Evolutionary conservation across 1,140 invertebrate species (phyloP).

Genomic region (Argopecten irradians): DNA sequence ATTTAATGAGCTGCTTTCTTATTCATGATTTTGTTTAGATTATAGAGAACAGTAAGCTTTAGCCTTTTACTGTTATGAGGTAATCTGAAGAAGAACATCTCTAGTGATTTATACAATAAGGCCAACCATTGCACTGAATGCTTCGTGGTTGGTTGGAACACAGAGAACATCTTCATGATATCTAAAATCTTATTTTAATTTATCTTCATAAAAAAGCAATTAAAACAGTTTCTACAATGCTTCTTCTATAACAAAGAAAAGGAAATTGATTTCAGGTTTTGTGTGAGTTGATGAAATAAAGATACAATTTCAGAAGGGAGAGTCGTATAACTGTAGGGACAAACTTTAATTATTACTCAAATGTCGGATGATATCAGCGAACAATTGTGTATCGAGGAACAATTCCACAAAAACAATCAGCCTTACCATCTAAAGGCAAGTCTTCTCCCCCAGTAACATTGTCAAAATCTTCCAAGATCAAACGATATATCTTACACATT

Average conservation of each 20-base stretch:
- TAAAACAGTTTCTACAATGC: too few species aligned
- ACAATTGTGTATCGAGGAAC: too few species aligned
- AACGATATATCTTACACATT: too few species aligned
- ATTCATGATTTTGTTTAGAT: not conserved
- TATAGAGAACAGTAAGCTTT: not conserved
- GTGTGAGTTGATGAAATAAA: not conserved
- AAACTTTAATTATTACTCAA: not conserved
- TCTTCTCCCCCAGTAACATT: too few species aligned
- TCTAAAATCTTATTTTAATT: not conserved
- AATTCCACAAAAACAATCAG: not conserved
- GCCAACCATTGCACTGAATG: not conserved
- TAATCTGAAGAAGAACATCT: not conserved
- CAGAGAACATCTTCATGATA: not conserved
- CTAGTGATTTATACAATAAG: not conserved
- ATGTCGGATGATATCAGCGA: not conserved
- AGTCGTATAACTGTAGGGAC: not conserved
- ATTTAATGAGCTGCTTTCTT: not conserved
- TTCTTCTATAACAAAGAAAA: not conserved
- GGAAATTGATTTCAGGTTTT: conserved; percentile 1
- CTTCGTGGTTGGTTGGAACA: not conserved
- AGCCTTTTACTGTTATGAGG: not conserved
- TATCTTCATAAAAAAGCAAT: not conserved
- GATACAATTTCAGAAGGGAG: not conserved
- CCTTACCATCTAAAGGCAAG: too few species aligned
- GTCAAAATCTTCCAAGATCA: too few species aligned